Base-by-base conservation (phyloP, 2,113 vertebrate species). In the Ellobius talpinus region DNA sequence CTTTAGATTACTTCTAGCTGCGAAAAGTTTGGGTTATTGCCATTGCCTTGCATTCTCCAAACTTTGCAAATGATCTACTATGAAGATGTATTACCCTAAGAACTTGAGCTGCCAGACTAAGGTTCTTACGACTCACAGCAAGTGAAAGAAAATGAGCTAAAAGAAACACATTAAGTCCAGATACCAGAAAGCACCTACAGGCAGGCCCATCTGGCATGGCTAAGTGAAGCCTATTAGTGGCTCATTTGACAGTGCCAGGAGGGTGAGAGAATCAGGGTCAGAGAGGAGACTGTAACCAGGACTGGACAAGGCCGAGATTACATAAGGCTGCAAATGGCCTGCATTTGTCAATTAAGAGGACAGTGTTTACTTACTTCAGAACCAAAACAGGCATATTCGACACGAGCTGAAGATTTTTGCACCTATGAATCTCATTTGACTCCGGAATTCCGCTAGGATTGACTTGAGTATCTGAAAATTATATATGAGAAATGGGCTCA, bases 121-220 rank as follows among this genome's bases (percentile, higher is more conserved):
- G 21, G 26, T 58, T 89, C 39, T 85, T 91, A n/a, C 14, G 78
- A 96, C n/a, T 87, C n/a, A 87, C n/a, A 78, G 29, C 45, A 65
- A 55, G 45, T 65, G 66, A 91, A 89, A 89, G 47, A 73, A 73
- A 87, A 79, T 50, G 58, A 94, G 33, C 84, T 74, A 52, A 94
- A 77, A 96, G 72, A 26, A 86, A 84, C 86, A 33, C 70, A 33
- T 45, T 68, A 63, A 52, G 52, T 21, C 19, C 21, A 14, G 73
- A 26, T 26, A 42, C 39, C 42, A 61, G 0, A 0, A 39, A 61
- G 29, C 26, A 24, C 36, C 81, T 50, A 0, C 2, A 42, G 81
- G 36, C 14, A 39, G 87, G 87, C 24, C 29, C 45, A 5, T n/a
- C 79, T 73, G 77, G 23, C 1, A 58, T 19, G 2, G 26, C 23